These are phyloP conservation scores for Achlya flavicornis DNA, from an alignment of 2,888 invertebrate genomes.

Conservation along the genomic window DNA sequence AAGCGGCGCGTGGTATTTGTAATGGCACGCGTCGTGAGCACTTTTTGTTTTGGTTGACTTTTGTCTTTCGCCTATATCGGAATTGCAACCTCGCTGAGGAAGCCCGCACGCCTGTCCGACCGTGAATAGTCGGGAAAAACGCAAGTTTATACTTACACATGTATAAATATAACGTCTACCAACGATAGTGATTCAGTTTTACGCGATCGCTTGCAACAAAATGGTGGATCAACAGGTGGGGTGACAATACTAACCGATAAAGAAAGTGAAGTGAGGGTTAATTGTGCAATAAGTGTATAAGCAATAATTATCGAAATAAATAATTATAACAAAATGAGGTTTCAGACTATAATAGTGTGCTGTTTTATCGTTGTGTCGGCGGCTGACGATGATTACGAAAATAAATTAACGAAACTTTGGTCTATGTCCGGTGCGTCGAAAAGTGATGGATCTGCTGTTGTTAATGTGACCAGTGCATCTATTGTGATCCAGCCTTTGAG, in stretches of 20 bases:
- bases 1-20: conserved; percentile 61
- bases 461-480: conserved; percentile 70
- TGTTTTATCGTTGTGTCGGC: conserved; percentile 51
- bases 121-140: conserved; percentile 77
- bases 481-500: conserved; percentile 63
- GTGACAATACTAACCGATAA: conserved; percentile 36
- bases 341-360: conserved; percentile 62
- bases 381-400: conserved; percentile 60
- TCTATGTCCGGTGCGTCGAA: conserved; percentile 55
- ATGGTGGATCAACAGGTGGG: conserved; percentile 67
- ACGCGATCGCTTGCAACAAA: conserved; percentile 79
- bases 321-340: conserved; percentile 49
- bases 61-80: conserved; percentile 67
- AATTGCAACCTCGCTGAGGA: conserved; percentile 59
- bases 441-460: conserved; percentile 62
- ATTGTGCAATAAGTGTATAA: conserved; percentile 54
- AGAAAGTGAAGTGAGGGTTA: conserved; percentile 68
- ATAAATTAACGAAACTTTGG: conserved; percentile 69
- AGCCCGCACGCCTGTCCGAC: conserved; percentile 65
- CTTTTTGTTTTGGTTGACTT: conserved; percentile 62
- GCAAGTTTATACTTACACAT: conserved; percentile 75
- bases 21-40: conserved; percentile 40
- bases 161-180: conserved; percentile 78
- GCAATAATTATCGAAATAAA: conserved; percentile 30
- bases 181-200: conserved; percentile 78